Percentiles rank a stretch among this genome's conserved stretches.
Conservation (phyloP, 2,888 invertebrate species). For the Thymelicus acteon region DNA sequence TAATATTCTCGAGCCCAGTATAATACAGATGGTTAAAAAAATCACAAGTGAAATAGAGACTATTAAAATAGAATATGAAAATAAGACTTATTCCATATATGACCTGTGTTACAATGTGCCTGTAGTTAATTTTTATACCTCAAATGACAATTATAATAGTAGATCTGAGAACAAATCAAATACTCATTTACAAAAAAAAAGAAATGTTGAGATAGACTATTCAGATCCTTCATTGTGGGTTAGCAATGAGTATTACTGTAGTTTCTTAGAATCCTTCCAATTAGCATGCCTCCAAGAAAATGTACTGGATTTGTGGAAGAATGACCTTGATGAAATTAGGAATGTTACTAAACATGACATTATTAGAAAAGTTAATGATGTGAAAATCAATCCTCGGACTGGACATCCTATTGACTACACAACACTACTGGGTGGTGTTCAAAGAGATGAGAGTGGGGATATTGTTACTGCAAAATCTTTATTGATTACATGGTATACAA, state of each 20-base stretch:
- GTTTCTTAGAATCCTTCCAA: slow-evolving; percentile 85
- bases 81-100: slow-evolving; percentile 56
- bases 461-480: slow-evolving; percentile 87
- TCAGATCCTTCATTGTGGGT: slow-evolving; percentile 85
- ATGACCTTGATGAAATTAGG: slow-evolving; percentile 78
- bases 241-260: slow-evolving; percentile 86
- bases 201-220: slow-evolving; percentile 57
- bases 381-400: slow-evolving; percentile 85
- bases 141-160: slow-evolving; percentile 48
- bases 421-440: slow-evolving; percentile 86
- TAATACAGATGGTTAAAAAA: slow-evolving; percentile 80
- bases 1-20: slow-evolving; percentile 87
- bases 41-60: slow-evolving; percentile 80
- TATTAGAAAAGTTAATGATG: slow-evolving; percentile 84
- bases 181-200: slow-evolving; percentile 43
- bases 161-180: slow-evolving; percentile 55
- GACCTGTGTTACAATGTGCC: slow-evolving; percentile 79
- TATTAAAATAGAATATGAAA: slow-evolving; percentile 59
- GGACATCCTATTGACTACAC: slow-evolving; percentile 87
- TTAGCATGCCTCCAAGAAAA: slow-evolving; percentile 86
- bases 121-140: slow-evolving; percentile 67
- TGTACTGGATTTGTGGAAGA: slow-evolving; percentile 89
- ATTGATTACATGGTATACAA: slow-evolving; percentile 86
- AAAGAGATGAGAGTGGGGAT: slow-evolving; percentile 83
- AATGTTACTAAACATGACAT: slow-evolving; percentile 86